Conservation (phyloP, 2,888 invertebrate species). For the Perithous albicinctus region DNA sequence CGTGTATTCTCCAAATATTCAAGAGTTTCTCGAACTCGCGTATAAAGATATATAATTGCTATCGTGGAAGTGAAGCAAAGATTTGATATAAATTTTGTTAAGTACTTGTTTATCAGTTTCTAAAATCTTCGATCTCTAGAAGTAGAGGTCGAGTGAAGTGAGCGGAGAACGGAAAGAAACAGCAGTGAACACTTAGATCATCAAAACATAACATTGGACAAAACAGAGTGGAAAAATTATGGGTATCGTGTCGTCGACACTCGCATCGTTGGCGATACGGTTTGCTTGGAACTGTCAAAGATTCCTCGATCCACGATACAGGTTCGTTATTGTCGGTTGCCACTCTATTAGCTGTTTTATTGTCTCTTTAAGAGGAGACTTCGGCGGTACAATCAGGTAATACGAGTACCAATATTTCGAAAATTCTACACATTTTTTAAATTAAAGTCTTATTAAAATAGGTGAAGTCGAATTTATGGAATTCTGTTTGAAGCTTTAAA, state of each 20-base stretch:
- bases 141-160: not conserved
- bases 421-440: no score
- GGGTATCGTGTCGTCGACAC: slow-evolving; percentile 78
- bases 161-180: not conserved
- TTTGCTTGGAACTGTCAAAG: slow-evolving; percentile 78
- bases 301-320: slow-evolving; percentile 76
- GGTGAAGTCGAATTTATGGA: no score
- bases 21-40: not conserved
- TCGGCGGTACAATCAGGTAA: not conserved
- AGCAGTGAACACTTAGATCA: not conserved
- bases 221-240: slow-evolving; percentile 50
- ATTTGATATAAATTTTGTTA: not conserved
- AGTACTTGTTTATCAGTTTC: not conserved
- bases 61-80: not conserved
- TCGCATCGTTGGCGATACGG: slow-evolving; percentile 74
- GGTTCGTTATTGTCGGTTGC: slow-evolving; percentile 65
- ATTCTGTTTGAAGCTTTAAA: no score
- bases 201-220: not conserved
- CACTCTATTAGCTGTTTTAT: not conserved
- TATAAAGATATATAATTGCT: not conserved
- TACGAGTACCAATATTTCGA: no score
- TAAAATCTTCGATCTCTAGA: not conserved
- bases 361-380: not conserved
- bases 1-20: slow-evolving; percentile 43
- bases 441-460: no score